A percentile compares a stretch with the other conserved stretches of the same genome.
phyloP scores from a whole-genome alignment of 1,140 invertebrate species.

The Agraylea sexmaculata region DNA sequence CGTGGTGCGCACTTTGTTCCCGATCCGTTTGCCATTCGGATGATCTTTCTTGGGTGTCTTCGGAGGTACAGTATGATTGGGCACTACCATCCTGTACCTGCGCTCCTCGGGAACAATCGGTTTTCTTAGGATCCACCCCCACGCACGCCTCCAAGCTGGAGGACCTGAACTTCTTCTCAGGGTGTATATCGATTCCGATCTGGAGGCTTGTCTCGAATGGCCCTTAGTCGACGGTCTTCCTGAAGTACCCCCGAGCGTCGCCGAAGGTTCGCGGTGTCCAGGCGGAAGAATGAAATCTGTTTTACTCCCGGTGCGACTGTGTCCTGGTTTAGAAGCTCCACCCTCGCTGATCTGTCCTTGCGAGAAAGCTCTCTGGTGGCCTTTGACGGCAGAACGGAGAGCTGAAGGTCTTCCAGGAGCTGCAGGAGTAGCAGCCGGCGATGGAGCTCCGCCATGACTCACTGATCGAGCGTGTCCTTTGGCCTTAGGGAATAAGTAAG shows the following conservation, averaged over 20 bases:
- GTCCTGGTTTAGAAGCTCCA: conserved; percentile 42
- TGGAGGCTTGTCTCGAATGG: conserved; percentile 51
- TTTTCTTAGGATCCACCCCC: conserved; percentile 47
- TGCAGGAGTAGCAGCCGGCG: conserved; percentile 35
- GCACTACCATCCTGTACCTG: conserved; percentile 58
- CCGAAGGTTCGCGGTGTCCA: conserved; percentile 50
- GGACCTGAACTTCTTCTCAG: conserved; percentile 58
- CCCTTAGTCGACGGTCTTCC: conserved; percentile 42
- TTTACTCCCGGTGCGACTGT: conserved; percentile 68
- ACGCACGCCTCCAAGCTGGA: conserved; percentile 53
- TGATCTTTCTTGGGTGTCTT: conserved; percentile 65
- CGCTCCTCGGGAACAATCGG: conserved; percentile 53
- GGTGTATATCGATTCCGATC: conserved; percentile 82
- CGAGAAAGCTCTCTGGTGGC: conserved; percentile 73
- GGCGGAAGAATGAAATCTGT: conserved; percentile 80
- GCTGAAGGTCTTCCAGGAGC: conserved; percentile 42
- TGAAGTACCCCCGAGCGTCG: conserved; percentile 34
- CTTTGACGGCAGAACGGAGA: conserved; percentile 54
- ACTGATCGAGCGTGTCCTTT: conserved; percentile 62
- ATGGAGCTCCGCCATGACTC: conserved; percentile 61
- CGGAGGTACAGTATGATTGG: conserved; percentile 70
- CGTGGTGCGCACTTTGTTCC: conserved; percentile 85
- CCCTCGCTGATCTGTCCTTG: conserved; percentile 69
- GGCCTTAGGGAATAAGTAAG: conserved; percentile 43
- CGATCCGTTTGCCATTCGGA: conserved; percentile 67